Evolutionary conservation across 2,797 vertebrate genomes (phyloP), one percentile per base, ranked within the genome.

Genomic region (Somateria mollissima): DNA sequence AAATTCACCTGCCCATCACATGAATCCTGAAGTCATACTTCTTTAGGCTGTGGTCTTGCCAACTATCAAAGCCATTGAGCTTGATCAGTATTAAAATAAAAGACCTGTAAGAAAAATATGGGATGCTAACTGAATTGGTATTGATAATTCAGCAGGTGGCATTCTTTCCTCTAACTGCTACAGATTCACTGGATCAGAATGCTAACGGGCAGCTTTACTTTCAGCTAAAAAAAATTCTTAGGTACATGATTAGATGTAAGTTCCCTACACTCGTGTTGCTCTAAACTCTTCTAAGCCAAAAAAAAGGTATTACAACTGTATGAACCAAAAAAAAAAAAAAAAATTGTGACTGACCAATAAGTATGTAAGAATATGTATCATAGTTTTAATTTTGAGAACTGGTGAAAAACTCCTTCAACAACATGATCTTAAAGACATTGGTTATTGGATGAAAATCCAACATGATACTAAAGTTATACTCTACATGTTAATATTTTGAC

Each of bases 131-230:
- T 82, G 81, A 95, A 93, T 19, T 58, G 6, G 6, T 87, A 82
- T 78, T 75, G 67, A 65, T 89, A 90, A 85, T 91, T 94, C 84
- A 64, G 43, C 54, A 92, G 41, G 51, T 95, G 73, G 57, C 73
- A 94, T 90, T 87, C 75, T 94, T 66, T 87, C 45, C 43, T 45
- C 43, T 74, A 89, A 75, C 56, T 76, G 34, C 62, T 86, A 69
- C 36, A 83, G 37, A 64, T 62, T 90, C 6, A 1, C 28, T 76
- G 54, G 41, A 66, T 87, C 57, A 57, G 49, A 92, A 75, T 73
- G 58, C 13, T 89, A 92, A 80, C 3, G 62, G 11, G 30, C 8
- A 34, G 16, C 21, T 79, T 64, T 74, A 27, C 9, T 89, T 82
- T 47, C 34, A 53, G 25, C 45, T 70, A 83, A 89, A 87, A 87